Evolutionary conservation across 1,140 invertebrate species (phyloP), one percentile per base, ranked within the genome.

Genomic region (Araneus ventricosus): DNA sequence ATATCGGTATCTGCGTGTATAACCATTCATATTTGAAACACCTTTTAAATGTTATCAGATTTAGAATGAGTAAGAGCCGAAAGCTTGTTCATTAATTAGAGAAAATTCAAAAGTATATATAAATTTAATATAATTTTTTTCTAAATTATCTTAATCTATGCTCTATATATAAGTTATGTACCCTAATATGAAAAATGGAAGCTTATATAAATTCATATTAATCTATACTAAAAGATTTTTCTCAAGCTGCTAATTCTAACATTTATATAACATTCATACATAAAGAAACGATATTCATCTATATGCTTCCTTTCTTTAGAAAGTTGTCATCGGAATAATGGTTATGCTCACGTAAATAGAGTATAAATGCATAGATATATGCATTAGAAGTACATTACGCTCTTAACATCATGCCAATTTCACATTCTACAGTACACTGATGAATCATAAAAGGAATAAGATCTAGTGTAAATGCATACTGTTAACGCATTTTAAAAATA

Each of bases 281-380:
- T n/a, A n/a, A 27, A 67, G 27, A 67, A 30, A 8, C 27, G 3
- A n/a, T 67, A 27, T 30, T 67, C 24, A 27, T 27, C 24, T 67
- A 24, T 67, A 30, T 10, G 27, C 10, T n/a, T 67, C 27, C 14
- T 67, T 27, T 27, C 8, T 2, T 67, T 67, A 67, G 10, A 27
- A 27, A 8, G n/a, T 30, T 67, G n/a, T 67, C 63, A n/a, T 30
- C 8, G 30, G 30, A 75, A 37, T 75, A 75, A 75, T 75, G 70
- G 70, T 75, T 75, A 37, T 34, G 37, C 70, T 75, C 70, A 20
- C 34, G 70, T 75, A 75, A 75, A 75, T 75, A 75, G 4, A n/a
- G n/a, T 75, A 75, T 75, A 75, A 75, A 75, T 75, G 70, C 70
- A 75, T 75, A 75, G 20, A 34, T 37, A 63, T n/a, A 67, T 30